Conservation (phyloP, 2,888 invertebrate species). For the Ormyrus rosae region DNA sequence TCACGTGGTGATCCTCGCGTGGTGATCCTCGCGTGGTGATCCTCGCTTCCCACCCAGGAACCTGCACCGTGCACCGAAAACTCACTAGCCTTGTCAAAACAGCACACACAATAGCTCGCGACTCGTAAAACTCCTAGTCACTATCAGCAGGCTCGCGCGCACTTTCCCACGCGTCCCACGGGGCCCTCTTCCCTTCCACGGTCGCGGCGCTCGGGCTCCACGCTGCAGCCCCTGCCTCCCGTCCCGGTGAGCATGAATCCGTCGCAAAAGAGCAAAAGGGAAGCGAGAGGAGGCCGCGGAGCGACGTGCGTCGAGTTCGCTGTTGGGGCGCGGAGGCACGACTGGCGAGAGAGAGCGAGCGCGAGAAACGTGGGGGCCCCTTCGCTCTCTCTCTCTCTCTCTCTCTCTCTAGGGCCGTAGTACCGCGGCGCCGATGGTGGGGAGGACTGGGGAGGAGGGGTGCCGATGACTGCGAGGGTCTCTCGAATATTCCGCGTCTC, state of each 20-base stretch:
- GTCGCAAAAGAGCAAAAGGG: background rate
- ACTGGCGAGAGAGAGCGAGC: constrained; percentile 63
- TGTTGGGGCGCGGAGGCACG: constrained; percentile 44
- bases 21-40: too few relatives aligned
- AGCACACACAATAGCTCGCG: too few relatives aligned
- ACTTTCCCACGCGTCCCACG: background rate
- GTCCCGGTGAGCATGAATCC: constrained; percentile 1
- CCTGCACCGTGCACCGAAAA: too few relatives aligned
- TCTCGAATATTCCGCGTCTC: background rate
- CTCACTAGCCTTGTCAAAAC: too few relatives aligned
- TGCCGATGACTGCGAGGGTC: constrained; percentile 33
- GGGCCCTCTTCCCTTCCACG: background rate
- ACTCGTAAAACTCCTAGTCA: too few relatives aligned
- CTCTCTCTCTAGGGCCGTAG: constrained; percentile 27
- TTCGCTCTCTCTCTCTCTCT: constrained; percentile 56
- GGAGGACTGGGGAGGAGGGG: constrained; percentile 61
- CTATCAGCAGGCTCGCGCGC: too few relatives aligned
- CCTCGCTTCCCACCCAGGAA: too few relatives aligned
- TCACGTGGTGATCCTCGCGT: too few relatives aligned
- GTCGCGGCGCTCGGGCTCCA: background rate
- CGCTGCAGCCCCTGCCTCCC: background rate
- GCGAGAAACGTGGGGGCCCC: constrained; percentile 70
- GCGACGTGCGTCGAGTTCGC: too few relatives aligned
- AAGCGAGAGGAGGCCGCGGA: constrained; percentile 22
- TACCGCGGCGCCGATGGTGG: constrained; percentile 57